Percentiles rank a stretch among this genome's conserved stretches.
phyloP scores from a whole-genome alignment of 2,113 vertebrate genomes.

The Sporophila hypoxantha region DNA sequence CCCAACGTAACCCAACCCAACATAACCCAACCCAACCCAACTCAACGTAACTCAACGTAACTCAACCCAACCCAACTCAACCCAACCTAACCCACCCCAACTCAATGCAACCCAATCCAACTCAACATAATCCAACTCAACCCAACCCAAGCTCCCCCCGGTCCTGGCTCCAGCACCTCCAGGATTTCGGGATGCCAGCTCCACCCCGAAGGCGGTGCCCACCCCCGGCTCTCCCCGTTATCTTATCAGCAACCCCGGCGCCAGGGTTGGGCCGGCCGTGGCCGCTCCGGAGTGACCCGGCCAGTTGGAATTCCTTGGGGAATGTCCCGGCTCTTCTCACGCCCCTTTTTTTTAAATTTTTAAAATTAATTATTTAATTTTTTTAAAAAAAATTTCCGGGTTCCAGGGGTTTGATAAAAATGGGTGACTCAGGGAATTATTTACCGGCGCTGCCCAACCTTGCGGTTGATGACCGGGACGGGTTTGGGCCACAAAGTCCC shows the following conservation, averaged over 20 bases:
- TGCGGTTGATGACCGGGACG: background rate
- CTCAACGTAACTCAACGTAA: too few relatives aligned
- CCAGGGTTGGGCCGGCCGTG: background rate
- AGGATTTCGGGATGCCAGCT: background rate
- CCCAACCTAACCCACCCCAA: too few relatives aligned
- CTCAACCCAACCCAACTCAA: too few relatives aligned
- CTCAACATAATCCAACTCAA: background rate
- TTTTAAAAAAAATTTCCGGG: background rate
- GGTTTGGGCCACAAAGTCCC: background rate
- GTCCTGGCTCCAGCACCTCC: background rate
- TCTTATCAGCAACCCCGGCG: background rate
- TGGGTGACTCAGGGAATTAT: background rate
- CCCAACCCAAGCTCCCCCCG: too few relatives aligned
- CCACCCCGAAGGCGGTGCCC: background rate
- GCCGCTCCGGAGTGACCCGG: too few relatives aligned
- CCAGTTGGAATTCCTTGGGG: background rate
- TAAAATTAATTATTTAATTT: background rate
- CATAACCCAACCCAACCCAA: background rate
- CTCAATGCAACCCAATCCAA: too few relatives aligned
- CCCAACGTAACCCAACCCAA: too few relatives aligned
- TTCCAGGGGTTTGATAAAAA: background rate
- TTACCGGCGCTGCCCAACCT: background rate
- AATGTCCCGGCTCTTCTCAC: background rate
- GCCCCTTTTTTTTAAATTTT: background rate
- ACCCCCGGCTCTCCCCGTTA: background rate